These are phyloP conservation scores for Pollicipes pollicipes DNA, from an alignment of 1,140 invertebrate species.

Conservation along the genomic window DNA sequence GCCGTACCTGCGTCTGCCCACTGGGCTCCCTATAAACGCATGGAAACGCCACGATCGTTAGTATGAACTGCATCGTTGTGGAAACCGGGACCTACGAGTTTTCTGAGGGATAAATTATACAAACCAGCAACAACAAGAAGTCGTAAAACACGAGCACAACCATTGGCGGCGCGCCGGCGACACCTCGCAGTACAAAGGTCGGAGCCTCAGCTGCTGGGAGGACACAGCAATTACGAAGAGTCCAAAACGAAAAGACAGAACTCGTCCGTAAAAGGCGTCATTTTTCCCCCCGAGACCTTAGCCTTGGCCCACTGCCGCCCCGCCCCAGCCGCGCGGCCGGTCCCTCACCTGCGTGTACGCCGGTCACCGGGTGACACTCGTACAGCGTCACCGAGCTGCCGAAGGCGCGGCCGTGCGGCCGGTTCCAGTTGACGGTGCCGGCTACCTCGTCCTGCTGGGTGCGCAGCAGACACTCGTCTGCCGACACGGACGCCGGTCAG, in stretches of 20 bases:
- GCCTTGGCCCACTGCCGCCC: no score
- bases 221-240: background rate
- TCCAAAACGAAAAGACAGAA: no score
- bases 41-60: no score
- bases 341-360: slow-evolving; percentile 18
- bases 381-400: slow-evolving; percentile 51
- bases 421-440: slow-evolving; percentile 48
- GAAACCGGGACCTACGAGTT: no score
- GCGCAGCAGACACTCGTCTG: slow-evolving; percentile 16
- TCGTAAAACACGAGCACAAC: background rate
- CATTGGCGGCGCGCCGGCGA: background rate
- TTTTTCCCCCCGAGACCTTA: background rate
- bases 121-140: no score
- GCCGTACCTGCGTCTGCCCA: no score
- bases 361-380: slow-evolving; percentile 56
- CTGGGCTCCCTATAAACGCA: no score
- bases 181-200: background rate
- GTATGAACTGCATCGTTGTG: no score
- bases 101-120: no score
- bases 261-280: no score
- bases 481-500: slow-evolving; percentile 4
- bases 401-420: slow-evolving; percentile 42
- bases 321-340: no score
- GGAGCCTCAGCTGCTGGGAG: no score
- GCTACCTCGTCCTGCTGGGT: slow-evolving; percentile 31